A percentile compares a stretch with the other conserved stretches of the same genome.
Evolutionary conservation across 2,113 vertebrate species (phyloP).

Genomic region (Triplophysa dalaica): DNA sequence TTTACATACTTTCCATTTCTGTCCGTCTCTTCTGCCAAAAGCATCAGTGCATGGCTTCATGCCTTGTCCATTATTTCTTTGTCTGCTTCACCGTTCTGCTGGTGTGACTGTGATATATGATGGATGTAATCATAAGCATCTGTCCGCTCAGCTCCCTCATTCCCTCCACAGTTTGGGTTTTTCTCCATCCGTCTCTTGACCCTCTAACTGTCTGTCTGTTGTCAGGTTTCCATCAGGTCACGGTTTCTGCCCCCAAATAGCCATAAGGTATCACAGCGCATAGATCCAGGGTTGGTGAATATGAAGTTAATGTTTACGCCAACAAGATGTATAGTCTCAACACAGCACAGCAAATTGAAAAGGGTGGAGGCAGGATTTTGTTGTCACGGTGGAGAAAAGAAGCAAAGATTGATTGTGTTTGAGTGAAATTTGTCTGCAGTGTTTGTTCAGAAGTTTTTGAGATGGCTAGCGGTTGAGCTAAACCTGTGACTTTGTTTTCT

Average conservation of each 20-base stretch:
- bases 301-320: conserved; percentile 36
- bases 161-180: conserved; percentile 23
- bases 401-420: conserved; percentile 12
- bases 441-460: background rate
- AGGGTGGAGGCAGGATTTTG: background rate
- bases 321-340: conserved; percentile 33
- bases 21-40: background rate
- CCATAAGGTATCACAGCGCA: conserved; percentile 36
- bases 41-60: background rate
- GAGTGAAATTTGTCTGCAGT: background rate
- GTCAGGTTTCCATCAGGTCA: conserved; percentile 38
- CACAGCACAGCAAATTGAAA: conserved; percentile 25
- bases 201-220: conserved; percentile 15
- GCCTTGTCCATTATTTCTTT: background rate
- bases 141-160: background rate
- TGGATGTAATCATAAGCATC: conserved; percentile 34
- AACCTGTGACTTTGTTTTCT: conserved; percentile 24
- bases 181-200: conserved; percentile 1
- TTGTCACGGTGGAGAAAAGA: background rate
- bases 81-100: conserved; percentile 11
- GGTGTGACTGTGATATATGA: conserved; percentile 29
- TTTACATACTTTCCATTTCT: background rate
- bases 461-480: background rate
- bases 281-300: conserved; percentile 10
- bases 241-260: conserved; percentile 16